Evolutionary conservation across 1,140 invertebrate species (phyloP), one percentile per base, ranked within the genome.

Genomic region (Drosophila lini): DNA sequence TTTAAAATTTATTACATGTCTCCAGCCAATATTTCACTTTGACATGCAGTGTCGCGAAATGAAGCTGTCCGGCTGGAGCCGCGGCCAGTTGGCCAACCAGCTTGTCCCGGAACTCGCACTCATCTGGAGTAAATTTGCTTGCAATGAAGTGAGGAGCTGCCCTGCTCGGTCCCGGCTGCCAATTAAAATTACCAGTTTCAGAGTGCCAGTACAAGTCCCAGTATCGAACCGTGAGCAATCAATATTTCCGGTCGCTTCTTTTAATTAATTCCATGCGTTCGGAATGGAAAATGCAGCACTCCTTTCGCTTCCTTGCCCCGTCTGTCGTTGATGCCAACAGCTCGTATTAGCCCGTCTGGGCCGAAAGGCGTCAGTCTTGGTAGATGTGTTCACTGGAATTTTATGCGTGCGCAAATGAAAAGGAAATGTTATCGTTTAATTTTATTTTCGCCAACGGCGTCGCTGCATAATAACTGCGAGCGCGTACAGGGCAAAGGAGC

Each of bases 1-100:
- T 90, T 89, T 78, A 85, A 91, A 91, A 89, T 91, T 91, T 91
- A 91, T 91, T 91, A 91, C 89, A 81, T 83, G 89, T 91, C 89
- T 91, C 89, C 84, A 90, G 89, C 89, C 89, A 91, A 91, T 91
- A 91, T 91, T 91, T 91, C 89, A 91, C 89, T 91, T 91, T 91
- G 89, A 91, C 89, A 89, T 91, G 81, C 84, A 65, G 80, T 78
- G 89, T 91, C 89, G 84, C 89, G 84, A 91, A 91, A 91, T 91
- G 81, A 91, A 91, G 89, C 89, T 91, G 89, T 91, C 89, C 89
- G 74, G 81, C 76, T 82, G 84, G 57, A 74, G 82, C 70, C 47
- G 69, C 45, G 36, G 42, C 56, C 64, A 50, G n/a, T 41, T 25
- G 53, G 40, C 16, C 32, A 53, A 15, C 52, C 55, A 32, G 36